Evolutionary conservation across 2,113 vertebrate species (phyloP), one percentile per base, ranked within the genome.

Genomic region (Mungos mungo): DNA sequence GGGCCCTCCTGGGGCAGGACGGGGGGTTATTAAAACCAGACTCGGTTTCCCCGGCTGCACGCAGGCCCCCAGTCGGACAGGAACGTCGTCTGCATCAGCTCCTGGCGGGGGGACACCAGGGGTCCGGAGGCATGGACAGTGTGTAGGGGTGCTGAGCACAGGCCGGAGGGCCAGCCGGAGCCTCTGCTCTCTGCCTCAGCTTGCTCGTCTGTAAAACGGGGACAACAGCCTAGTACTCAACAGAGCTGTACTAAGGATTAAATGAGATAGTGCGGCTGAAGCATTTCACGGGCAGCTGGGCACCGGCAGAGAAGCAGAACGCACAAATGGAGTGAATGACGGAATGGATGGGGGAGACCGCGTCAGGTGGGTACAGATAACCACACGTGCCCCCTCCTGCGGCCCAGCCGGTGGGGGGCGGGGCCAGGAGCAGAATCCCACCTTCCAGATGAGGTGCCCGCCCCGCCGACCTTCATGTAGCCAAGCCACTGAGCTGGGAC

Each of bases 191-290:
- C 2, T 47, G 50, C 74, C 66, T 90, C n/a, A 3, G 82, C 33
- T 2, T 1, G 57, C n/a, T 38, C 3, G 7, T 45, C 74, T 91
- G 68, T 8, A 38, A 47, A 71, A 33, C 10, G 76, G 91, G 15
- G 33, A 33, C 18, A n/a, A 5, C 0, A 1, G 68, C 1, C 27
- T 4, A 3, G 16, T 1, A 10, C 13, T 3, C n/a, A 52, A 47
- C 12, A 11, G n/a, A 89, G 35, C 3, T 6, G n/a, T 7, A 31
- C 18, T 47, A 3, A 60, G 16, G 79, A 60, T 4, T 52, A 15
- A n/a, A 27, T 0, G 25, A 72, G 77, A 85, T 10, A 7, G 2
- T 1, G 4, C 5, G 2, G 38, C 52, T 6, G 12, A 38, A 3
- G 4, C 25, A 7, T 7, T 5, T 8, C 27, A 12, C 16, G 16